Conservation (phyloP, 2,888 invertebrate species). For the Lasioglossum pauxillum region DNA sequence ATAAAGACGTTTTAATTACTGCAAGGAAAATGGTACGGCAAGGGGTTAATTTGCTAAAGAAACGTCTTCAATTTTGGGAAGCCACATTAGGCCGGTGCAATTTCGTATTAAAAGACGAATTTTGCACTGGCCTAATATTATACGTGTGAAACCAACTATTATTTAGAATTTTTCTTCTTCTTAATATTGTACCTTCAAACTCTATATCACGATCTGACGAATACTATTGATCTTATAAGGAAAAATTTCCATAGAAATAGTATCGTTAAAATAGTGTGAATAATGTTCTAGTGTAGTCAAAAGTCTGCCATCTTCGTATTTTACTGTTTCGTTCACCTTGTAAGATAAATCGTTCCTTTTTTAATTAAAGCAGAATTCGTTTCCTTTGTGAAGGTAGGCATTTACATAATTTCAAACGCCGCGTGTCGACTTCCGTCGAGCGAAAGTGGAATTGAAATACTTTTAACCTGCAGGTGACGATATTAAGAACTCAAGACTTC, state of each 20-base stretch:
- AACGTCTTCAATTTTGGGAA: no score
- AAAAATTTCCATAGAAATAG: background rate
- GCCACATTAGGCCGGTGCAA: no score
- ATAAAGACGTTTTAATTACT: no score
- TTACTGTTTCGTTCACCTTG: background rate
- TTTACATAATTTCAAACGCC: constrained; percentile 21
- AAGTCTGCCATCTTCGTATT: background rate
- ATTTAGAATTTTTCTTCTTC: no score
- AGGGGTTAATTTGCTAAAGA: no score
- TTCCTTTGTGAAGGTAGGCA: background rate
- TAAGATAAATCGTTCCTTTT: background rate
- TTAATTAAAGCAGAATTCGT: background rate
- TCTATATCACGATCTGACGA: background rate
- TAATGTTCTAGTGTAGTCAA: background rate
- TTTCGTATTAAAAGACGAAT: no score
- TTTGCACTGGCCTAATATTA: no score
- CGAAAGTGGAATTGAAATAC: constrained; percentile 58
- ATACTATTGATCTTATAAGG: background rate
- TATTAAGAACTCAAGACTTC: constrained; percentile 79
- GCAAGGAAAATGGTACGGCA: no score
- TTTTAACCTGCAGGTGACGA: constrained; percentile 75
- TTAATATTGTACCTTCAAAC: no score
- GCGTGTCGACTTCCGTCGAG: background rate
- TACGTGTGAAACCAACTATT: no score
- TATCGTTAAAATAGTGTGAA: background rate